These are phyloP conservation scores for Myopa tessellatipennis DNA, from an alignment of 2,888 invertebrate species.

Conservation along the genomic window DNA sequence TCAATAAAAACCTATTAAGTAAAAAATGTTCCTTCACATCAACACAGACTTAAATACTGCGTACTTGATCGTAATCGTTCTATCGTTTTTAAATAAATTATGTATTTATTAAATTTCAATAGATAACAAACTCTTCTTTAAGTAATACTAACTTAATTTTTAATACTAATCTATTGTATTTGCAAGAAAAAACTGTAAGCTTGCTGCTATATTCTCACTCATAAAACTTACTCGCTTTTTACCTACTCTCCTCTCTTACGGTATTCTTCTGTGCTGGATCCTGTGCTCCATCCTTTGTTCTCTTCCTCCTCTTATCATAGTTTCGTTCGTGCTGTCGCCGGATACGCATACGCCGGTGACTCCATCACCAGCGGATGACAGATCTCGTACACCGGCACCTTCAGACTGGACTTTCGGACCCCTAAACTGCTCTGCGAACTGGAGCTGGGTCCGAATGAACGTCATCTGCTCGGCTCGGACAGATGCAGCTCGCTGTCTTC, in stretches of 20 bases:
- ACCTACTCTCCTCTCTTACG: not conserved
- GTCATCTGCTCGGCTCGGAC: constrained; percentile 72
- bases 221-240: not conserved
- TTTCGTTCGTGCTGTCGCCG: constrained; percentile 56
- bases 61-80: too few relatives aligned
- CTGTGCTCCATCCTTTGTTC: constrained; percentile 39
- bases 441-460: constrained; percentile 67
- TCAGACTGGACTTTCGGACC: constrained; percentile 64
- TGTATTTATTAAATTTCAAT: too few relatives aligned
- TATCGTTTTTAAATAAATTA: too few relatives aligned
- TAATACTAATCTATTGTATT: too few relatives aligned
- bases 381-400: constrained; percentile 67
- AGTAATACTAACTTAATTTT: too few relatives aligned
- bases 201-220: not conserved
- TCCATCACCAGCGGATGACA: constrained; percentile 69
- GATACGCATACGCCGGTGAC: constrained; percentile 63
- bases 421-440: constrained; percentile 65
- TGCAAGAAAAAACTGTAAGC: too few relatives aligned
- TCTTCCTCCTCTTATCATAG: constrained; percentile 56
- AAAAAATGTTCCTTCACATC: not conserved
- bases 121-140: too few relatives aligned
- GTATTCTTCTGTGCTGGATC: constrained; percentile 46
- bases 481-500: constrained; percentile 71
- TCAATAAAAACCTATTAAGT: not conserved
- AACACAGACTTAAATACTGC: not conserved